Evolutionary conservation across 30 jellyfish, hydroid and myxozoan species (phyloP).

Genomic region (Aurelia sp.): DNA sequence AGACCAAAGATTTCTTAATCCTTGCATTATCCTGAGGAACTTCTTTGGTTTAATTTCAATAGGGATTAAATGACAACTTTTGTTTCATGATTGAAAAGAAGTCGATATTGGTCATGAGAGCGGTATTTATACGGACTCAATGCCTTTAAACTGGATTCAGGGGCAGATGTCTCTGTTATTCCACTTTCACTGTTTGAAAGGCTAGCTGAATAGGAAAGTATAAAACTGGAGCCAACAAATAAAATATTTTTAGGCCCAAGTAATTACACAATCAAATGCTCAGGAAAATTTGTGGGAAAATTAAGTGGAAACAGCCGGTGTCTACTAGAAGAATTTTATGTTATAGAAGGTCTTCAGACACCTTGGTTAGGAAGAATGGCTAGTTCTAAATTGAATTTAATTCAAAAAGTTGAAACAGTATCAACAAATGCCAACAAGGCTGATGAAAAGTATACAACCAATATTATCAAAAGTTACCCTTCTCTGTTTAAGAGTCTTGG

Average conservation of each 20-base stretch:
- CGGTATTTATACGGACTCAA: too few species aligned
- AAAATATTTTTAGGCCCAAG: conserved; percentile 18
- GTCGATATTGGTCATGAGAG: too few species aligned
- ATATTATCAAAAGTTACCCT: neutral
- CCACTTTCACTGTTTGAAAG: conserved; percentile 28
- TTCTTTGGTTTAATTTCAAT: too few species aligned
- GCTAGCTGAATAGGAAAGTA: conserved; percentile 28
- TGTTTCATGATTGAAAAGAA: too few species aligned
- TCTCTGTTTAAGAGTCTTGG: too few species aligned
- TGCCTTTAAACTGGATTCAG: conserved; percentile 52
- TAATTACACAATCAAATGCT: conserved; percentile 15
- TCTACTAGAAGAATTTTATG: neutral
- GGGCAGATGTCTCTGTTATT: conserved; percentile 54
- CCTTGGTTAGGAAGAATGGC: too few species aligned
- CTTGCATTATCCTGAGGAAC: too few species aligned
- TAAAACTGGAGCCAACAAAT: conserved; percentile 32
- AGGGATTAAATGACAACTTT: too few species aligned
- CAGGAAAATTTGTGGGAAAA: conserved; percentile 11
- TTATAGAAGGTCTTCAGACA: too few species aligned
- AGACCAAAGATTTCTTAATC: too few species aligned
- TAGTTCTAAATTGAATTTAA: too few species aligned
- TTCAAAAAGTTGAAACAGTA: neutral
- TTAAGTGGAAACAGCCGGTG: conserved; percentile 8
- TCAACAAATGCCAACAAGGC: neutral
- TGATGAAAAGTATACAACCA: conserved; percentile 17